These are phyloP conservation scores for Chydorus sphaericus DNA, from an alignment of 2,888 invertebrate species.

Conservation along the genomic window DNA sequence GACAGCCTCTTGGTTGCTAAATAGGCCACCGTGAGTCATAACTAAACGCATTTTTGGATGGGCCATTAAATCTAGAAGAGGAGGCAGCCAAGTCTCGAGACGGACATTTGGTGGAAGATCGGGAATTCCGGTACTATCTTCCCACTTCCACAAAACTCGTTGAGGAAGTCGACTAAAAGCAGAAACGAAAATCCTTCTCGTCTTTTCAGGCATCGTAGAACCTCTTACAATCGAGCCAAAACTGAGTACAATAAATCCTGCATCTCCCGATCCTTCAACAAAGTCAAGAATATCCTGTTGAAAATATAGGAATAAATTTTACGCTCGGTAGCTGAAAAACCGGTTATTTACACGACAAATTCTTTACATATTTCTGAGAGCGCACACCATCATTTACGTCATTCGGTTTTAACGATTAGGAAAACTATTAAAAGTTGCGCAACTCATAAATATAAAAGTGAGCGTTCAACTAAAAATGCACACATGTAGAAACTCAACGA, in stretches of 20 bases:
- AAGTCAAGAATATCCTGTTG: conserved; percentile 52
- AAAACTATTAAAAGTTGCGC: too few species aligned
- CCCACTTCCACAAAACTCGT: conserved; percentile 17
- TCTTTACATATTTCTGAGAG: too few species aligned
- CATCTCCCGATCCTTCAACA: conserved; percentile 15
- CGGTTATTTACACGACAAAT: too few species aligned
- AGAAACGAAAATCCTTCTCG: not conserved
- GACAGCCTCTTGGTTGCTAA: conserved; percentile 70
- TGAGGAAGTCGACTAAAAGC: conserved; percentile 14
- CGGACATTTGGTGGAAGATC: conserved; percentile 40
- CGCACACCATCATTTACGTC: too few species aligned
- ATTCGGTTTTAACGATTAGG: too few species aligned
- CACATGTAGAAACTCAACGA: too few species aligned
- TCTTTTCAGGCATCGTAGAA: conserved; percentile 3
- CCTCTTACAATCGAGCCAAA: conserved; percentile 15
- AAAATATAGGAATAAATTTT: not conserved
- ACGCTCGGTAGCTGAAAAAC: too few species aligned
- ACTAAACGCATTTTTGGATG: conserved; percentile 63
- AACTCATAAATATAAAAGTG: too few species aligned
- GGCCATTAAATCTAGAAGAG: conserved; percentile 35
- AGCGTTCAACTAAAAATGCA: too few species aligned
- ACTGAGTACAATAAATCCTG: conserved; percentile 15
- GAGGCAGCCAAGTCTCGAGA: conserved; percentile 53
- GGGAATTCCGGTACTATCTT: conserved; percentile 22
- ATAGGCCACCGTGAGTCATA: conserved; percentile 63